A percentile compares a stretch with the other conserved stretches of the same genome.
These are phyloP conservation scores for Paracentrotus lividus DNA, from an alignment of 53 echinoderm and acorn worm species.

Conservation along the genomic window DNA sequence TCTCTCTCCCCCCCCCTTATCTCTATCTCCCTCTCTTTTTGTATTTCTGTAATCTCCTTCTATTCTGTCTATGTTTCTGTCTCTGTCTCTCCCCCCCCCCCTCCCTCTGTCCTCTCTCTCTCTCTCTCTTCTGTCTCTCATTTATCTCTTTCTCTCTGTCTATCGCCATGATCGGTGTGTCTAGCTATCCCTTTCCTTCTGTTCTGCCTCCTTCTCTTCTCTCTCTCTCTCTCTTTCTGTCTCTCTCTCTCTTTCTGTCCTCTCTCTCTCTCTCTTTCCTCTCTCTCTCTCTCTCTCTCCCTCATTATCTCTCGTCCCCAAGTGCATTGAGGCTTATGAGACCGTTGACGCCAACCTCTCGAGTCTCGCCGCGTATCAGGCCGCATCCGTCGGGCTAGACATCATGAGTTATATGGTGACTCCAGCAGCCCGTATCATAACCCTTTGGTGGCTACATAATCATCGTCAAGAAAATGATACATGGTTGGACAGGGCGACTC, in stretches of 20 bases:
- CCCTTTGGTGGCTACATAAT: not conserved
- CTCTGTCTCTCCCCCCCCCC: not conserved
- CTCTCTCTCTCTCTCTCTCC: no score
- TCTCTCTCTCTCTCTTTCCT: not conserved
- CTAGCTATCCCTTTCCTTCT: not conserved
- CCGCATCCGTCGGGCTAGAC: constrained; percentile 61
- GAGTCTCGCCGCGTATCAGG: constrained; percentile 44
- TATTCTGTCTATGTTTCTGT: not conserved
- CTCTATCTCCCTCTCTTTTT: not conserved
- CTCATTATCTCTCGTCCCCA: constrained; percentile 35
- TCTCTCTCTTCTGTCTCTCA: not conserved
- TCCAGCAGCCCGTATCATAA: constrained; percentile 43
- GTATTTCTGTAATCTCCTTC: not conserved
- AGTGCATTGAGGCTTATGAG: constrained; percentile 37
- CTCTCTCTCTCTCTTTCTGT: no score
- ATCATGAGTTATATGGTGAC: constrained; percentile 50
- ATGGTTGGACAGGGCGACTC: not conserved
- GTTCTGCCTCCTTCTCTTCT: not conserved
- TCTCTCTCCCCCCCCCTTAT: no score
- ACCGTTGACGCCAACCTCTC: constrained; percentile 17
- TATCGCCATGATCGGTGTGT: no score
- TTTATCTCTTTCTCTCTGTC: no score
- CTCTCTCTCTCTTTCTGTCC: not conserved
- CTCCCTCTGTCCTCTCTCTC: not conserved
- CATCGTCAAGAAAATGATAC: not conserved